Percentiles rank a stretch among this genome's conserved stretches.
These are phyloP conservation scores for Archivesica marissinica DNA, from an alignment of 1,140 invertebrate genomes.

Conservation along the genomic window DNA sequence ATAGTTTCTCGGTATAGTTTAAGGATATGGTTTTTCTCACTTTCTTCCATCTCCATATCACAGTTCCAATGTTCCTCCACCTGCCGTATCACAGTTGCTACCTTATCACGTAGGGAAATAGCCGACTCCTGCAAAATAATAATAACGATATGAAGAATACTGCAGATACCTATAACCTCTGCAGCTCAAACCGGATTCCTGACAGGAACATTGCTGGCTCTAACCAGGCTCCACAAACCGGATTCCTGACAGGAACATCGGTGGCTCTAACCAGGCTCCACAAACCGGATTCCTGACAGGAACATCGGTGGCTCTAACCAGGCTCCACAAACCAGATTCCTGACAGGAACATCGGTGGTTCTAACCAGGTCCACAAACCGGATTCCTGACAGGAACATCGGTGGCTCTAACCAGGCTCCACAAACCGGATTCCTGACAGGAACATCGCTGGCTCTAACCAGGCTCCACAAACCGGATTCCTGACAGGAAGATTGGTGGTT, in stretches of 20 bases:
- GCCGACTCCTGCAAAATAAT: conserved; percentile 85
- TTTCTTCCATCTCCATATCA: conserved; percentile 85
- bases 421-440: too few relatives aligned
- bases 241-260: too few relatives aligned
- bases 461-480: not conserved
- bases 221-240: too few relatives aligned
- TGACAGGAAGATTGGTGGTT: too few relatives aligned
- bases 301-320: too few relatives aligned
- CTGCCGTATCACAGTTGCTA: conserved; percentile 87
- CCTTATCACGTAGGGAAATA: conserved; percentile 87
- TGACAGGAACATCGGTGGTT: not conserved
- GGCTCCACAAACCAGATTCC: too few relatives aligned
- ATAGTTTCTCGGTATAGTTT: conserved; percentile 91
- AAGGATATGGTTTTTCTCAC: conserved; percentile 85
- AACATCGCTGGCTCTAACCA: not conserved
- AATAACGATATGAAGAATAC: not conserved
- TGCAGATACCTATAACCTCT: not conserved
- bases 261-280: too few relatives aligned
- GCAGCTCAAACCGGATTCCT: not conserved
- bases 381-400: too few relatives aligned
- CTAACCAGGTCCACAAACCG: not conserved
- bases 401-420: too few relatives aligned
- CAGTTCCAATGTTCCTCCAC: conserved; percentile 87
- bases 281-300: too few relatives aligned
- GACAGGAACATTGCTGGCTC: not conserved